Evolutionary conservation across 2,113 vertebrate genomes (phyloP).

Genomic region (Uria aalge): DNA sequence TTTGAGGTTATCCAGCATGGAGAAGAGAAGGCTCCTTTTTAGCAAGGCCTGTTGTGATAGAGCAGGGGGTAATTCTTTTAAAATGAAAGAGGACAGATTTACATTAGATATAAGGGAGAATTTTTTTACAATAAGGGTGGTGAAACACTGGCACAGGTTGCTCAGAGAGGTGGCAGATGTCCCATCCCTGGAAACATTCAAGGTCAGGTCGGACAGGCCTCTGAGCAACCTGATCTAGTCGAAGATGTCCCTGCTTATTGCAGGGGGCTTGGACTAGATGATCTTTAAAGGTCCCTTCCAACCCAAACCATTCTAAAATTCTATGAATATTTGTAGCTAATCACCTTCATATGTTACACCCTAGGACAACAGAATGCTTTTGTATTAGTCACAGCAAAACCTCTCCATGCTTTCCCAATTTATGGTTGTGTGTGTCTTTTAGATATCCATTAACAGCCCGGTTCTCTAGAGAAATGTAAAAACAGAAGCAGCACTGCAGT

Average conservation of each 20-base stretch:
- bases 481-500: neutral
- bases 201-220: neutral
- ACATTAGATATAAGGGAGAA: neutral
- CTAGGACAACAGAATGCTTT: neutral
- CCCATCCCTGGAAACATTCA: neutral
- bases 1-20: neutral
- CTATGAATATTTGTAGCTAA: neutral
- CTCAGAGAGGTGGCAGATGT: neutral
- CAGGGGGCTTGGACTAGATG: neutral
- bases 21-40: neutral
- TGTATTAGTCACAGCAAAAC: neutral
- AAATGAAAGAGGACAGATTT: neutral
- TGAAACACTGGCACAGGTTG: neutral
- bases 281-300: neutral
- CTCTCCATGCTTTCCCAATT: neutral
- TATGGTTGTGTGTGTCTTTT: neutral
- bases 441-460: neutral
- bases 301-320: neutral
- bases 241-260: neutral
- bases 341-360: neutral
- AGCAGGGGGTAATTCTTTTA: neutral
- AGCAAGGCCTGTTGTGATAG: neutral
- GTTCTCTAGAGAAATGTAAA: neutral
- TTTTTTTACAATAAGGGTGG: neutral
- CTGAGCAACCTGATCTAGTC: neutral